phyloP scores from a whole-genome alignment of 2,797 vertebrate species.

The Naso thynnoides region DNA sequence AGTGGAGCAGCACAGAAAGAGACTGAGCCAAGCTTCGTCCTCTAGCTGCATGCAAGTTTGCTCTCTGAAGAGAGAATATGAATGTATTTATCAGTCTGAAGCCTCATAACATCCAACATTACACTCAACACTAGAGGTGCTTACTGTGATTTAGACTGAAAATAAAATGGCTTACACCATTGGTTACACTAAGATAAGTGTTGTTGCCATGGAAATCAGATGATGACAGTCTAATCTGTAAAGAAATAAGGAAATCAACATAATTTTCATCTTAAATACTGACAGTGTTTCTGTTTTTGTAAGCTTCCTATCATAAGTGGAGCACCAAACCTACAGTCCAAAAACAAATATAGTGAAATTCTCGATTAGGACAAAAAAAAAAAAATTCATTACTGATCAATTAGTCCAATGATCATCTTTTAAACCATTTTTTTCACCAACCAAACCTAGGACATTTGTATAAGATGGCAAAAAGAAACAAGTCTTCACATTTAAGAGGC shows the following conservation, averaged over 20 bases:
- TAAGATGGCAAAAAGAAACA: too few species aligned
- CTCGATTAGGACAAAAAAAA: neutral
- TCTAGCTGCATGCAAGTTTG: conserved; percentile 45
- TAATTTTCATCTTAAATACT: conserved; percentile 4
- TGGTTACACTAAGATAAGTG: conserved; percentile 11
- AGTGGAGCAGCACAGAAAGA: conserved; percentile 51
- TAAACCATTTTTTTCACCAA: neutral
- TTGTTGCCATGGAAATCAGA: neutral
- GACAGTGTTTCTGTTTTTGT: neutral
- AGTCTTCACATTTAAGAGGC: neutral
- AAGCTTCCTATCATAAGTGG: neutral
- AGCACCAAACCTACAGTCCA: neutral
- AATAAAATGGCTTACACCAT: conserved; percentile 16
- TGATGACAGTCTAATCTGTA: neutral
- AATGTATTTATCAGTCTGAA: conserved; percentile 55
- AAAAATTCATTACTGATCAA: neutral
- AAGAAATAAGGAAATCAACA: neutral
- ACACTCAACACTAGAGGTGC: conserved; percentile 7
- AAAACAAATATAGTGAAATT: neutral
- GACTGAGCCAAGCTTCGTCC: conserved; percentile 30
- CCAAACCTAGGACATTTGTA: neutral
- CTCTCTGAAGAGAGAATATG: conserved; percentile 55
- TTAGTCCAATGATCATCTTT: neutral
- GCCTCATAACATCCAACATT: conserved; percentile 19
- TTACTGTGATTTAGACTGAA: conserved; percentile 35